Evolutionary conservation across 2,888 invertebrate species (phyloP), one percentile per base, ranked within the genome.

Genomic region (Cantharis nigra): DNA sequence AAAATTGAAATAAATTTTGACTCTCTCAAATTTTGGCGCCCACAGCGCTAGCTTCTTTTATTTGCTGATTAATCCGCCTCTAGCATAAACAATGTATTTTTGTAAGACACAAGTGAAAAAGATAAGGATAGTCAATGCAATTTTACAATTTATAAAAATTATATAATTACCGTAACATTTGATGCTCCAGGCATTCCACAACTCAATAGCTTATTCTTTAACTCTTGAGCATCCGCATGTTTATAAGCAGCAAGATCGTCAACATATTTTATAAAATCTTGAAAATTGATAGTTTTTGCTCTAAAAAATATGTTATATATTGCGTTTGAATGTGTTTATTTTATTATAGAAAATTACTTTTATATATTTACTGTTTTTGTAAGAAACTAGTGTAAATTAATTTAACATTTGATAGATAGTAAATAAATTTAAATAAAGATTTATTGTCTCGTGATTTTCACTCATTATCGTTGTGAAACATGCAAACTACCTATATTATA

Each of bases 111-210:
- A 0, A 23, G 20, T 0, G 20, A 20, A 20, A 20, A 16, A 2
- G 20, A 3, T 20, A 2, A 20, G 3, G 23, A 5, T 23, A 23
- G 23, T 23, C 23, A 0, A 5, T 23, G 3, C 33, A 13, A 33
- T 13, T 13, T 33, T 23, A 33, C 13, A 33, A 49, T 7, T 49
- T 49, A 49, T 7, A n/a, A 63, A 62, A 26, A 14, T 5, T 62
- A 30, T 67, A 23, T 13, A 63, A 10, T 72, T 78, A 78, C 78
- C 71, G 80, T 78, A 33, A 77, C 70, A 67, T 80, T 69, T 49
- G 73, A 63, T 10, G 71, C 30, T 16, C 95, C 95, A 0, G 96
- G 96, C 78, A 94, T 91, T 20, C 97, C 97, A 86, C 96, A 96
- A 75, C 90, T 91, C 3, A 93, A 91, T 87, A 97, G 89, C 87